Evolutionary conservation across 2,797 vertebrate species (phyloP).

Genomic region (Alfaro cultratus): DNA sequence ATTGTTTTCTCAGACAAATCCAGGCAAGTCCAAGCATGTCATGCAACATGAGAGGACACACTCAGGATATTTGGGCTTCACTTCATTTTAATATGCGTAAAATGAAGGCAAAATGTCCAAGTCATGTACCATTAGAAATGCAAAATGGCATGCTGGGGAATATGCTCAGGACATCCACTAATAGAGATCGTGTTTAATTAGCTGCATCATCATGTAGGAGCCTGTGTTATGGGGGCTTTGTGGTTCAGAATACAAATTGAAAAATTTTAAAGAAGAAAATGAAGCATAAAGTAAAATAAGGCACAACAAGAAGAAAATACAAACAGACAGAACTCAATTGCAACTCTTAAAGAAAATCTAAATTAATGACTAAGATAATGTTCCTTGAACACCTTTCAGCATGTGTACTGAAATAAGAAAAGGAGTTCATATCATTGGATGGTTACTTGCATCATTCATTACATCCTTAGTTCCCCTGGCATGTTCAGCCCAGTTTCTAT

Average conservation of each 20-base stretch:
- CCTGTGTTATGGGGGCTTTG: no score
- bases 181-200: not conserved
- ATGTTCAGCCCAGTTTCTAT: no score
- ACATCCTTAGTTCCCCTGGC: no score
- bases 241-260: not conserved
- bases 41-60: not conserved
- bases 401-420: not conserved
- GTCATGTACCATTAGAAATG: not conserved
- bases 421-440: not conserved
- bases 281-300: not conserved
- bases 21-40: slow-evolving; percentile 26
- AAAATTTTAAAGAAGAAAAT: not conserved
- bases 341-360: not conserved
- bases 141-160: not conserved
- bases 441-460: not conserved
- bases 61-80: not conserved
- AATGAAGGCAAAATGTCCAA: not conserved
- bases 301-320: not conserved
- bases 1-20: slow-evolving; percentile 37
- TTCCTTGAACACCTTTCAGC: not conserved
- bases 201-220: not conserved
- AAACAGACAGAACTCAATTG: not conserved
- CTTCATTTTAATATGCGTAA: not conserved
- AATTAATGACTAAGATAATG: not conserved
- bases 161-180: not conserved